A percentile compares a stretch with the other conserved stretches of the same genome.
Evolutionary conservation across 2,797 vertebrate genomes (phyloP).

Genomic region (Chelidonichthys spinosus): DNA sequence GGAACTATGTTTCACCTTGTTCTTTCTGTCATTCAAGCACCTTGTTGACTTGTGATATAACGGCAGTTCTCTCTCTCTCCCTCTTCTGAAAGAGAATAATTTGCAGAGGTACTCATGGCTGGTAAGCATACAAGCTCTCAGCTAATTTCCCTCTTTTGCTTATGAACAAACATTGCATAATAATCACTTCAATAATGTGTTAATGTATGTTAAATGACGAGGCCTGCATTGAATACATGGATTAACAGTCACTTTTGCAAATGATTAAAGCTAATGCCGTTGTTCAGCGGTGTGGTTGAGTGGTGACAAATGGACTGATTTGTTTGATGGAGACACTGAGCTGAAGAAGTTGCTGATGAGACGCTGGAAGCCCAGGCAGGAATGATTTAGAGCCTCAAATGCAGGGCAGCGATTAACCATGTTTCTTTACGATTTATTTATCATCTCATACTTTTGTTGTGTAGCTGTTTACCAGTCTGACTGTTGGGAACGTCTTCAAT

Average conservation of each 20-base stretch:
- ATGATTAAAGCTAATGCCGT: conserved; percentile 31
- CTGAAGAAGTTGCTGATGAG: conserved; percentile 50
- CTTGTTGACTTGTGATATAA: conserved; percentile 29
- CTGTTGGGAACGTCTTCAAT: background rate
- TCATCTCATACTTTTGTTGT: conserved; percentile 1
- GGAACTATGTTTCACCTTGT: conserved; percentile 8
- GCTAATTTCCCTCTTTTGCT: conserved; percentile 42
- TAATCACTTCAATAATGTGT: conserved; percentile 38
- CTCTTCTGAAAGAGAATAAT: conserved; percentile 19
- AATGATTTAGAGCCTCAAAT: conserved; percentile 32
- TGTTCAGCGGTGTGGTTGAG: conserved; percentile 48
- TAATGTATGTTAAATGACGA: conserved; percentile 48
- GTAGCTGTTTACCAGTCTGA: background rate
- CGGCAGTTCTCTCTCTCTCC: background rate
- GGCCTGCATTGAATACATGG: conserved; percentile 23
- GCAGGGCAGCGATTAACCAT: background rate
- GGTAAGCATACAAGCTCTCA: conserved; percentile 18
- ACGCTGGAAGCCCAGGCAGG: conserved; percentile 28
- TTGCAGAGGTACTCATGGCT: conserved; percentile 28
- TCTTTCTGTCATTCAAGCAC: conserved; percentile 14
- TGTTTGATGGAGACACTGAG: conserved; percentile 32
- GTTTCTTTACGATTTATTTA: conserved; percentile 3
- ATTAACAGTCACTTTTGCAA: conserved; percentile 31
- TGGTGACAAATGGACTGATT: conserved; percentile 54
- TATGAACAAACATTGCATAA: conserved; percentile 37